A percentile compares a stretch with the other conserved stretches of the same genome.
These are phyloP conservation scores for Pseudococcus viburni DNA, from an alignment of 2,888 invertebrate genomes.

Conservation along the genomic window DNA sequence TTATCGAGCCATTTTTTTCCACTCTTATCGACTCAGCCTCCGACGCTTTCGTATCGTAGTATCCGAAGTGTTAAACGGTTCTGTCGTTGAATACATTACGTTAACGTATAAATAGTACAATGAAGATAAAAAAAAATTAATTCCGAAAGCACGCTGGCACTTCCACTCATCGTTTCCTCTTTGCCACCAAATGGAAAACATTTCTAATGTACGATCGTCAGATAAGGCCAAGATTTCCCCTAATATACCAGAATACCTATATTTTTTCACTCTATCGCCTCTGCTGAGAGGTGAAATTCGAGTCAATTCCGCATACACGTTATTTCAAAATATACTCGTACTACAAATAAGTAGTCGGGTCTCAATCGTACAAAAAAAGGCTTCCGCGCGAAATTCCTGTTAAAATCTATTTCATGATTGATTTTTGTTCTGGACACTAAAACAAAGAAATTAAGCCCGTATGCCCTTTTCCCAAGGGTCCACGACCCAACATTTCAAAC, in stretches of 20 bases:
- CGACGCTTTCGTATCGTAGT: not conserved
- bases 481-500: no score
- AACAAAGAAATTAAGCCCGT: no score
- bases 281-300: not conserved
- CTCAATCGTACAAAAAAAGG: no score
- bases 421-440: no score
- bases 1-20: constrained; percentile 8
- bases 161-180: not conserved
- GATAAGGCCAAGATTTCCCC: not conserved
- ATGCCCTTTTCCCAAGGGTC: no score
- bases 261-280: not conserved
- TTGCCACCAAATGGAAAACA: not conserved
- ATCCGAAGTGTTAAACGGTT: not conserved
- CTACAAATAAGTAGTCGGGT: no score
- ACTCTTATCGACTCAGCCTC: not conserved
- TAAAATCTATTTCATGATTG: no score
- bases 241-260: not conserved
- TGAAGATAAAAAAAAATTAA: constrained; percentile 25
- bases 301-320: not conserved
- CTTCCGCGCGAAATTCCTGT: no score
- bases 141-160: not conserved
- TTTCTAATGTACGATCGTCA: constrained; percentile 1
- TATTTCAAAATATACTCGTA: not conserved
- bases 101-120: not conserved
- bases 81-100: constrained; percentile 35